phyloP scores from a whole-genome alignment of 2,113 vertebrate species.

The Sitta europaea region DNA sequence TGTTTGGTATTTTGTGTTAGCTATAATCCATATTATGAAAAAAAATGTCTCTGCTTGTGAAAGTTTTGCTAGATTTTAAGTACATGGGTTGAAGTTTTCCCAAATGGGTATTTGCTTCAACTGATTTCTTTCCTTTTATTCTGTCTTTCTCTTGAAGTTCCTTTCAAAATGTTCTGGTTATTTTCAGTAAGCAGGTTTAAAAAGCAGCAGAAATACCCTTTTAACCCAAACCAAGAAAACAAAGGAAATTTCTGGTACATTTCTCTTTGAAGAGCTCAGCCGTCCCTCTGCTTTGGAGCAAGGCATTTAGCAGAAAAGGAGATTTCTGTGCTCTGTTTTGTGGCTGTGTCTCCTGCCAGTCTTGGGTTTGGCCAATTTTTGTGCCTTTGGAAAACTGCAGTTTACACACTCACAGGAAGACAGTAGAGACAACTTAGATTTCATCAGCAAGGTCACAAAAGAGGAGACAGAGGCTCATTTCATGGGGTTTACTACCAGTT shows the following conservation, averaged over 20 bases:
- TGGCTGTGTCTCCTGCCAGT: background rate
- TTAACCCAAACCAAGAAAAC: background rate
- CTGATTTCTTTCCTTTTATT: conserved; percentile 1
- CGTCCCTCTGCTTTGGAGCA: background rate
- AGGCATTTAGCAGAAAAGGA: background rate
- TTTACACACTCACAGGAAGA: fast-evolving
- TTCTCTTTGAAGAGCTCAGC: conserved; percentile 17
- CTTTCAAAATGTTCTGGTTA: background rate
- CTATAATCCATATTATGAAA: background rate
- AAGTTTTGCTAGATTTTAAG: background rate
- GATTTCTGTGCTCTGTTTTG: background rate
- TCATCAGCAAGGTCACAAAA: fast-evolving
- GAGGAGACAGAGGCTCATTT: background rate
- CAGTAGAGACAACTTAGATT: background rate
- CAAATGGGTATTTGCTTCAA: background rate
- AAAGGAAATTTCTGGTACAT: conserved; percentile 26
- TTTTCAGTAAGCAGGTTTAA: conserved; percentile 12
- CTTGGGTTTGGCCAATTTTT: background rate
- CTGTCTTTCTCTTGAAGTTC: background rate
- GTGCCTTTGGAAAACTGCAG: background rate
- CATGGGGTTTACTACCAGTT: fast-evolving
- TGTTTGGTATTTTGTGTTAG: background rate
- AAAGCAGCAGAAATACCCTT: conserved; percentile 17
- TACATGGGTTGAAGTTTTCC: background rate
- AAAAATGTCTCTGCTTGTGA: background rate